These are phyloP conservation scores for Coptodon rendalli DNA, from an alignment of 2,113 vertebrate species.

Conservation along the genomic window DNA sequence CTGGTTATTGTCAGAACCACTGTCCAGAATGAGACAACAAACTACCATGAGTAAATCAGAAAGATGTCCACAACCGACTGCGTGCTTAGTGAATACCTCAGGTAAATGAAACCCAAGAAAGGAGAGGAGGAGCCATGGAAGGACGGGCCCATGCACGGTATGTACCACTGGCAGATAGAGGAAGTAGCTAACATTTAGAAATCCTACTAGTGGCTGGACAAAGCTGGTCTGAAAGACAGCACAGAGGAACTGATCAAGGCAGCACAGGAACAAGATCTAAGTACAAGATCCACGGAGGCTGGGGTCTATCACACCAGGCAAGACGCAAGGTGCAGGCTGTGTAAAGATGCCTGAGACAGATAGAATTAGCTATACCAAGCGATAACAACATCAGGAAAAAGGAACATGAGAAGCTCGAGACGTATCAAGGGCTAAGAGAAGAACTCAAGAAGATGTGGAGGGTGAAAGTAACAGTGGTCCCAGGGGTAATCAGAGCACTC, in stretches of 20 bases:
- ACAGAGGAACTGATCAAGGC: not conserved
- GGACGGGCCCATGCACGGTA: accelerated
- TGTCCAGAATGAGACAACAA: not conserved
- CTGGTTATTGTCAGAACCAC: not conserved
- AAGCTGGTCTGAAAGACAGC: not conserved
- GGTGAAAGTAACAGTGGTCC: not conserved
- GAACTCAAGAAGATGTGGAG: not conserved
- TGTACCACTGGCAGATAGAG: not conserved
- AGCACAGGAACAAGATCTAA: not conserved
- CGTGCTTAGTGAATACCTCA: not conserved
- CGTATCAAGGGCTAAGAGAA: not conserved
- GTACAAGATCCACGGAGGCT: not conserved
- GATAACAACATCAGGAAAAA: not conserved
- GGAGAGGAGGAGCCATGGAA: not conserved
- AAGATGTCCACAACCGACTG: not conserved
- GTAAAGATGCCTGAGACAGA: not conserved
- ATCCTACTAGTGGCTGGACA: not conserved
- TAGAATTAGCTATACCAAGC: not conserved
- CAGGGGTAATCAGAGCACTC: not conserved
- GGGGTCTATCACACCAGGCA: not conserved
- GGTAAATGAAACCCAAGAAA: not conserved
- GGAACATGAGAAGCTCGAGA: not conserved
- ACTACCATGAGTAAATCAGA: not conserved
- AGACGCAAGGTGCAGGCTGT: not conserved
- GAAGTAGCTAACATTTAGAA: not conserved